Percentiles rank a stretch among this genome's conserved stretches.
Conservation (phyloP, 2,797 vertebrate species). For the Hemitrygon akajei region DNA sequence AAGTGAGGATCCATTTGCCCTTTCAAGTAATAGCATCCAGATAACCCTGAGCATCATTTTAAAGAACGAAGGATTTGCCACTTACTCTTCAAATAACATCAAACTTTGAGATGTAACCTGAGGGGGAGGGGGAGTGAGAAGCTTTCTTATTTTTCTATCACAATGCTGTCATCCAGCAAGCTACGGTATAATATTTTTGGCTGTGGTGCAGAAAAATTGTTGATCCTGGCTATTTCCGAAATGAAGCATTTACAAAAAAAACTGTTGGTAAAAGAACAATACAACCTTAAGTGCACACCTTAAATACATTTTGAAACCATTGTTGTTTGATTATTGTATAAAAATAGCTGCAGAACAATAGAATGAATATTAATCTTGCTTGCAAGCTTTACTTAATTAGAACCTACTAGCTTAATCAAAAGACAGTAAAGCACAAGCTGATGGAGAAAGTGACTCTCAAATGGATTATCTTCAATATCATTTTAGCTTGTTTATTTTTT, state of each 20-base stretch:
- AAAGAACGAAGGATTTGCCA: too few relatives aligned
- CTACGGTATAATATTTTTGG: neutral
- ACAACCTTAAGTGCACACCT: neutral
- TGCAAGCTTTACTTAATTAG: neutral
- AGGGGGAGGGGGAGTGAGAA: too few relatives aligned
- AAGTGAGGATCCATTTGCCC: too few relatives aligned
- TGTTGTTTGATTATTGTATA: neutral
- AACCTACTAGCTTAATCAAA: neutral
- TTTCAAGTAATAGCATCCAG: too few relatives aligned
- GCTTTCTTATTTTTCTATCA: too few relatives aligned
- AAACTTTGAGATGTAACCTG: too few relatives aligned
- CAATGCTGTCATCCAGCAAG: too few relatives aligned
- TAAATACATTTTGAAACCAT: neutral
- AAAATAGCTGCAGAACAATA: conserved; percentile 15
- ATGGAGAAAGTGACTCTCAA: neutral
- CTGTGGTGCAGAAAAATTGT: neutral
- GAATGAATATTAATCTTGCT: neutral
- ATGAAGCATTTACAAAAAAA: too few relatives aligned
- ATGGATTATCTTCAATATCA: neutral
- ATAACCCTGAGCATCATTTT: too few relatives aligned
- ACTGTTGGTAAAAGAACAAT: neutral
- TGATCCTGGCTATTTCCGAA: neutral
- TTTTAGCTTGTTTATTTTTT: neutral
- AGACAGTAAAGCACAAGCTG: neutral
- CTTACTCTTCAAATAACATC: too few relatives aligned